Evolutionary conservation across 2,888 invertebrate species (phyloP), one percentile per base, ranked within the genome.

Genomic region (Octodonta nipae): DNA sequence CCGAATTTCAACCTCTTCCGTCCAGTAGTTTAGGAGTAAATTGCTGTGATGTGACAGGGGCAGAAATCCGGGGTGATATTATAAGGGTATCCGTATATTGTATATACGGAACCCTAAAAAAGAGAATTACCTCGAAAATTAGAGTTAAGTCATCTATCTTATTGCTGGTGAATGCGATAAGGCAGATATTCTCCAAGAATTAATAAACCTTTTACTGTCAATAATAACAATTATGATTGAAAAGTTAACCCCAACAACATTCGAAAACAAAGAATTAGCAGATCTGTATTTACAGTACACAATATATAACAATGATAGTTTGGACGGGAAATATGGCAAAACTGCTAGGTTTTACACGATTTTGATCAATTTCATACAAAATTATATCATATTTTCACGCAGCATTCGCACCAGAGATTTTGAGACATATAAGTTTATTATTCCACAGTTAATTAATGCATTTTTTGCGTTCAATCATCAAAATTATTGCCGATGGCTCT

Each of bases 381-480:
- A 28, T 28, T 28, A 28, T 28, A 12, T 28, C 13, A 28, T 28
- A 12, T 12, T 28, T 15, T 28, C 28, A 12, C 28, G 28, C 4
- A 28, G 28, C 13, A 28, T 28, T 12, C 28, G 28, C 28, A 28
- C 28, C 4, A 13, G 28, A 28, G 28, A 28, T 28, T 28, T 28
- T 12, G 13, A 28, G 12, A 28, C 28, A 11, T 28, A 28, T n/a
- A 28, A 28, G n/a, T n/a, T 7, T 12, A 28, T 28, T 13, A 28
- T 28, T 28, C 28, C 28, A 12, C 10, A 28, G 13, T 13, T 28
- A n/a, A 28, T 7, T 13, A 7, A 28, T 28, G n/a, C 13, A 4
- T 15, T 28, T 28, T 28, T 28, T 12, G n/a, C 13, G 10, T 28
- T 28, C n/a, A 28, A 28, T 28, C 28, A 28, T n/a, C 5, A 11